Evolutionary conservation across 2,888 invertebrate species (phyloP).

Genomic region (Caenorhabditis sp.): DNA sequence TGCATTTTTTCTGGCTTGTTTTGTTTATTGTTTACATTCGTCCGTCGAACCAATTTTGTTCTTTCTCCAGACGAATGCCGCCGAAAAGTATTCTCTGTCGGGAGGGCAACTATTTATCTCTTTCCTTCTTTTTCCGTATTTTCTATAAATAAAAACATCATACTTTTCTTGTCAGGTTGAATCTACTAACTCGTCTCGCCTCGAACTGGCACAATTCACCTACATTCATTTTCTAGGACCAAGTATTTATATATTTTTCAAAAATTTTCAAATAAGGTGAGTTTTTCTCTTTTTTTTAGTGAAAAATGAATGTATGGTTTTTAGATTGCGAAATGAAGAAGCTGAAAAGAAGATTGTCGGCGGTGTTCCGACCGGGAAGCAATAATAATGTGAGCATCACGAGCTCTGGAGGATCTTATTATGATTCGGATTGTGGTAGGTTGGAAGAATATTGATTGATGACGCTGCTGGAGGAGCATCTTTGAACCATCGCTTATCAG

Average conservation of each 20-base stretch:
- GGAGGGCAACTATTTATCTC: conserved; percentile 15
- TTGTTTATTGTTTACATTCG: conserved; percentile 55
- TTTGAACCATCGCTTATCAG: conserved; percentile 31
- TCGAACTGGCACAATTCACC: conserved; percentile 5
- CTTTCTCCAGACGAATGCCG: conserved; percentile 10
- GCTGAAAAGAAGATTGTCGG: conserved; percentile 76
- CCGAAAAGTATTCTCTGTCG: conserved; percentile 41
- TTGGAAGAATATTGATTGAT: conserved; percentile 12
- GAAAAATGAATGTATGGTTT: background rate
- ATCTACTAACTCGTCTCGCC: conserved; percentile 13
- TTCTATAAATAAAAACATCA: background rate
- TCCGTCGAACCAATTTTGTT: conserved; percentile 35
- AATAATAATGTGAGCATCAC: conserved; percentile 65
- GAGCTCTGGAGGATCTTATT: conserved; percentile 60
- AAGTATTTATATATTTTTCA: conserved; percentile 19
- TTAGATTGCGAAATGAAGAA: conserved; percentile 73
- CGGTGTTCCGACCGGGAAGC: conserved; percentile 73
- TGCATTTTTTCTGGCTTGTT: conserved; percentile 7
- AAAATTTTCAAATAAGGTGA: background rate
- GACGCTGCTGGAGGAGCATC: conserved; percentile 1
- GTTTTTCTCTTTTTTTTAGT: background rate
- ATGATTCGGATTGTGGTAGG: conserved; percentile 67
- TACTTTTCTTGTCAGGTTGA: conserved; percentile 37
- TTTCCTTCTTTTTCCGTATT: background rate
- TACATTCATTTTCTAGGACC: conserved; percentile 60